Evolutionary conservation across 2,888 invertebrate species (phyloP), one percentile per base, ranked within the genome.

Genomic region (Phalera bucephala): DNA sequence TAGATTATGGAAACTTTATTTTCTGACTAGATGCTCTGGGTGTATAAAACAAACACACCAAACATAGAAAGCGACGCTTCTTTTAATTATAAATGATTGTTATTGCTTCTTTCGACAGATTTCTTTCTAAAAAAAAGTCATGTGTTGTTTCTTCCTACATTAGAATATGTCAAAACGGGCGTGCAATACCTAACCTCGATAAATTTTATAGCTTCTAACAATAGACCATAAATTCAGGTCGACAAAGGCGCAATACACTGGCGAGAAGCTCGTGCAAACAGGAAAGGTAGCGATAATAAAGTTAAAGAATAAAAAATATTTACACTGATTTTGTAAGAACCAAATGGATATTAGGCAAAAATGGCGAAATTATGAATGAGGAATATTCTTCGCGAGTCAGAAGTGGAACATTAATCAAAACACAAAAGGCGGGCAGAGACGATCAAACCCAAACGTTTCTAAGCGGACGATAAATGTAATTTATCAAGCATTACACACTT

Each of bases 151-250:
- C 17, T 33, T 34, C 13, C 17, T 35, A 31, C 12, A 41, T 23
- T 31, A 39, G 29, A 45, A 70, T 69, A 60, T 60, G 58, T 51
- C 40, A 44, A 44, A 50, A 57, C 42, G 47, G 44, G 55, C 56
- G 57, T 47, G 46, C 38, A 39, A 17, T 31, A 22, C 36, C 22
- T 47, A 54, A 64, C 60, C 62, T 65, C 63, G 64, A 63, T 70
- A 69, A 64, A 72, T 64, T 71, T 64, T 64, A 72, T 62, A 53
- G 64, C 64, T 71, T 68, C 72, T 53, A 71, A 75, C 73, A 80
- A 75, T 77, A 72, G 62, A 63, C 60, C 57, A 68, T 76, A 73
- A 77, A 75, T 68, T 54, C 64, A 63, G 71, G 74, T 63, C 68
- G 52, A 51, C 52, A 52, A 42, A 42, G 50, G 48, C 51, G 56